These are phyloP conservation scores for Amitus sp. DNA, from an alignment of 2,888 invertebrate species.

Conservation along the genomic window DNA sequence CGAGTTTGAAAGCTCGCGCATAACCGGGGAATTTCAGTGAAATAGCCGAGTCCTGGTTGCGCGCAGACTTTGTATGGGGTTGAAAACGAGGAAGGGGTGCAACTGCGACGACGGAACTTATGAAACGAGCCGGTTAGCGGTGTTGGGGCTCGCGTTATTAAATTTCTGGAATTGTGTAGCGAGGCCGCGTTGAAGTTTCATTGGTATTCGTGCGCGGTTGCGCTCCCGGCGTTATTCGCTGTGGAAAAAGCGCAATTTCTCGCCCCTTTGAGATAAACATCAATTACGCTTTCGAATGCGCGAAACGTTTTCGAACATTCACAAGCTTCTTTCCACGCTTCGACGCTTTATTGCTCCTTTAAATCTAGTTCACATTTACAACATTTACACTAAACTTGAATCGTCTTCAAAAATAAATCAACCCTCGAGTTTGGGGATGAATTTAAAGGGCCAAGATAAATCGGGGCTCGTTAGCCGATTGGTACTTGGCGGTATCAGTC, in stretches of 20 bases:
- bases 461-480: conserved; percentile 49
- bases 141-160: conserved; percentile 66
- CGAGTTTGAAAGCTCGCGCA: too few relatives aligned
- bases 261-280: too few relatives aligned
- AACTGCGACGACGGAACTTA: conserved; percentile 56
- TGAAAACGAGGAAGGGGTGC: conserved; percentile 47
- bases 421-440: too few relatives aligned
- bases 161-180: conserved; percentile 70
- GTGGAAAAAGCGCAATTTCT: too few relatives aligned
- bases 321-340: too few relatives aligned
- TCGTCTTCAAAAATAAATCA: too few relatives aligned
- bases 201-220: conserved; percentile 13
- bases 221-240: neutral
- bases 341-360: too few relatives aligned
- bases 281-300: too few relatives aligned
- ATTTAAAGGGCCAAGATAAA: conserved; percentile 53
- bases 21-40: conserved; percentile 20
- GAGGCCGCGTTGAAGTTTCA: conserved; percentile 41
- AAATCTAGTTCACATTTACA: conserved; percentile 39
- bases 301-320: too few relatives aligned
- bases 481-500: conserved; percentile 55
- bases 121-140: conserved; percentile 54
- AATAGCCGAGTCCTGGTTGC: conserved; percentile 36
- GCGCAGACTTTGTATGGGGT: conserved; percentile 39
- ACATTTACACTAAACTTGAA: conserved; percentile 45